These are phyloP conservation scores for Dermochelys coriacea DNA, from an alignment of 2,797 vertebrate species.

Conservation along the genomic window DNA sequence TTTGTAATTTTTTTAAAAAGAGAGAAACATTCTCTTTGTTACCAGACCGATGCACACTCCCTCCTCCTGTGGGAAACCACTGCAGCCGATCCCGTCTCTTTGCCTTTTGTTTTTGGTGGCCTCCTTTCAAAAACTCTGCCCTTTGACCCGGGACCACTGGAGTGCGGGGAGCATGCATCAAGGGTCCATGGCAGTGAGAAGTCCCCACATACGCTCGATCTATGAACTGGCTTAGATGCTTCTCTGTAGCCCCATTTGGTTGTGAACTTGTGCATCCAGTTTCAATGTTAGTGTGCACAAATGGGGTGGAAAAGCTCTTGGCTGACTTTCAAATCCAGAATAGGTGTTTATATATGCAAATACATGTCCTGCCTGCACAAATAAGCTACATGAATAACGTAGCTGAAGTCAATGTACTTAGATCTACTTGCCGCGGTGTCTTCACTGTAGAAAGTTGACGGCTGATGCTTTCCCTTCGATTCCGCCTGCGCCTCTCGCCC, in stretches of 20 bases:
- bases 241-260: conserved; percentile 88
- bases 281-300: too few relatives aligned
- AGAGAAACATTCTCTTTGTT: conserved; percentile 87
- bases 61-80: conserved; percentile 89
- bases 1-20: conserved; percentile 78
- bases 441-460: too few relatives aligned
- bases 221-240: conserved; percentile 88
- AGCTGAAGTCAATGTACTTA: too few relatives aligned
- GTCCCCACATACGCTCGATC: conserved; percentile 88
- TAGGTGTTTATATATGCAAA: too few relatives aligned
- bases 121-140: conserved; percentile 89
- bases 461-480: too few relatives aligned
- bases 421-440: too few relatives aligned
- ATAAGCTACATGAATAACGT: too few relatives aligned
- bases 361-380: too few relatives aligned
- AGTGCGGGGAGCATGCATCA: conserved; percentile 91
- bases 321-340: too few relatives aligned
- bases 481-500: too few relatives aligned
- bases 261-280: conserved; percentile 67
- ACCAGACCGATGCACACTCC: conserved; percentile 92
- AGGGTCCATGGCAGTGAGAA: conserved; percentile 89
- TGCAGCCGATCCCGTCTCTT: conserved; percentile 90
- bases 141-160: conserved; percentile 89
- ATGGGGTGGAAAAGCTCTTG: too few relatives aligned
- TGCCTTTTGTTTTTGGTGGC: conserved; percentile 90